Evolutionary conservation across 2,797 vertebrate species (phyloP), one percentile per base, ranked within the genome.

Genomic region (Columba guinea): DNA sequence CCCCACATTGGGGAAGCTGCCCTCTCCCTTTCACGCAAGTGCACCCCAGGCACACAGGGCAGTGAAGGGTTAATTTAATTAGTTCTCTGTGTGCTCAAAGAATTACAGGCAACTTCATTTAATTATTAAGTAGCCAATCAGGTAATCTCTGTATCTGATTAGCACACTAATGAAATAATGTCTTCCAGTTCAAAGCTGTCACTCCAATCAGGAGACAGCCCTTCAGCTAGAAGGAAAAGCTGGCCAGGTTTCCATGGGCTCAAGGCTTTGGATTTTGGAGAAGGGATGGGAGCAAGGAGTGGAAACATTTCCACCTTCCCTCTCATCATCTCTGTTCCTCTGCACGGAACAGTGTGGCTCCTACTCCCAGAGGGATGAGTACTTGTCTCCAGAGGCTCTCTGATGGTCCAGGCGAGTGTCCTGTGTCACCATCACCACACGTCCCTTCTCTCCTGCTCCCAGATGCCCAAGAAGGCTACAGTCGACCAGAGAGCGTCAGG

Each of bases 51-150:
- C 94, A 90, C 2, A 9, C 60, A 82, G 90, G 84, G 80, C 89
- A 97, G 60, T 91, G 91, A 97, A 97, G 93, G 86, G 97, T 97
- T 98, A 97, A 97, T 96, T 97, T 96, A 98, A 97, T 98, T 97
- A 97, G 95, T 97, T 96, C 94, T 97, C 15, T 96, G 91, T 97
- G 94, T 97, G 92, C 93, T 97, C 97, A 97, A 97, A 96, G 97
- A 97, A 97, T 97, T 97, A 98, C 91, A 95, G 96, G 87, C 95
- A 98, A 98, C 94, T 96, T 97, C 95, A 98, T 96, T 97, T 98
- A 97, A 98, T 98, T 97, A 97, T 97, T 97, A 97, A 98, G 97
- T 97, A 97, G 97, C 95, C 97, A 97, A 97, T 96, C 95, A 93
- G 96, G 96, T 97, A 96, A 97, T 96, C 96, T 97, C 96, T 97